Evolutionary conservation across 2,113 vertebrate species (phyloP).

Genomic region (Pavo muticus): DNA sequence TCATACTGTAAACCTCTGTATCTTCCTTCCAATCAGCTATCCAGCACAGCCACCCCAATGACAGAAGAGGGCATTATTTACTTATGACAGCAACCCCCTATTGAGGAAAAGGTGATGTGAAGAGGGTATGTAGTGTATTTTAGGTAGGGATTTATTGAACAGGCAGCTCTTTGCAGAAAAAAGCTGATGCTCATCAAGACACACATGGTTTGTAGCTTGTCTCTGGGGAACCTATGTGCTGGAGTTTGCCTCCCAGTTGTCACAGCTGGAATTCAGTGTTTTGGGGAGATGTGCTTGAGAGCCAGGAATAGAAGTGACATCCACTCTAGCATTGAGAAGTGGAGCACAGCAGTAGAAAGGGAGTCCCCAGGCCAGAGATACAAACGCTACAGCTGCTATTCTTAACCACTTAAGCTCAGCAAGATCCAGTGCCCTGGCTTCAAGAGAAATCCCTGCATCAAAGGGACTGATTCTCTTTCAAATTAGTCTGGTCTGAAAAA

Average conservation of each 20-base stretch:
- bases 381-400: background rate
- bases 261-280: background rate
- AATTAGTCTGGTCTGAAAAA: background rate
- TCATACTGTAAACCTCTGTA: background rate
- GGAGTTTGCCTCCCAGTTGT: background rate
- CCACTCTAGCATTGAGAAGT: background rate
- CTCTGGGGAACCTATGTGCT: background rate
- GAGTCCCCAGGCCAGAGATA: conserved; percentile 13
- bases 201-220: accelerated
- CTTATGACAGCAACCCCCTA: background rate
- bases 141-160: background rate
- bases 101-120: background rate
- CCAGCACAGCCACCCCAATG: background rate
- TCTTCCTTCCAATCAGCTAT: background rate
- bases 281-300: background rate
- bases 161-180: background rate
- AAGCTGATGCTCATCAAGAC: background rate
- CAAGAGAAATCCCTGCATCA: background rate
- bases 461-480: background rate
- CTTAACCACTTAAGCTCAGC: background rate
- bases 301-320: background rate
- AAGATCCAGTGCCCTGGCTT: background rate
- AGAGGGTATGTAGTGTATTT: background rate
- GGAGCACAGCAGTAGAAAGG: background rate
- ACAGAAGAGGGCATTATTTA: background rate